These are phyloP conservation scores for Hololepta plana DNA, from an alignment of 2,888 invertebrate species.

Conservation along the genomic window DNA sequence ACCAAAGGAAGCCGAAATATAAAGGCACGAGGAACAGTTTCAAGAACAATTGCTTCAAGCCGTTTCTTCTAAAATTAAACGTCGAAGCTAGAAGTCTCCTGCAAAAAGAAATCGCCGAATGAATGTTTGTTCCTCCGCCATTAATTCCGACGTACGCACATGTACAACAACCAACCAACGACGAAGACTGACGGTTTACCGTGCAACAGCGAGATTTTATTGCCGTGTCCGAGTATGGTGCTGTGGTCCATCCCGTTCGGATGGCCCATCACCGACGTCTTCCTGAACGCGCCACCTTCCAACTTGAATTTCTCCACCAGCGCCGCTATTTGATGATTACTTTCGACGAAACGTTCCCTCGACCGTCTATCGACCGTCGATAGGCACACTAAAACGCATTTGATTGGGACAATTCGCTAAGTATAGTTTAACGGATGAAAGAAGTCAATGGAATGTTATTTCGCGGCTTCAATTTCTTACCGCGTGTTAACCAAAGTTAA, in stretches of 20 bases:
- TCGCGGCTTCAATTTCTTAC: too few species aligned
- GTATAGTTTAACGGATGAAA: too few species aligned
- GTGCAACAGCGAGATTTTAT: constrained; percentile 56
- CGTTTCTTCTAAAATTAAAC: constrained; percentile 57
- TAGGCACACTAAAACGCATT: constrained; percentile 41
- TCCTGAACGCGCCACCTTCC: constrained; percentile 63
- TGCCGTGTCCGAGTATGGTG: constrained; percentile 33
- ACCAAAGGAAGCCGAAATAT: constrained; percentile 59
- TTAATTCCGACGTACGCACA: constrained; percentile 29
- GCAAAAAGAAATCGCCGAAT: constrained; percentile 18
- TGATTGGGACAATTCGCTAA: constrained; percentile 3
- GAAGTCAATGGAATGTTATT: too few species aligned
- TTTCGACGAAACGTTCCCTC: constrained; percentile 80
- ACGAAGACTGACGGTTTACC: constrained; percentile 51
- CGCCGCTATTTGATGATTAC: constrained; percentile 82
- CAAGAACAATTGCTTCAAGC: constrained; percentile 57
- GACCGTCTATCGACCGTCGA: constrained; percentile 65
- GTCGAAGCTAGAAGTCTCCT: constrained; percentile 64
- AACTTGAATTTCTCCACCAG: constrained; percentile 80
- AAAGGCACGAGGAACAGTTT: constrained; percentile 57
- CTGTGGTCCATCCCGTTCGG: constrained; percentile 18
- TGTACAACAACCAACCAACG: constrained; percentile 49
- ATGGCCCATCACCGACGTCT: constrained; percentile 39
- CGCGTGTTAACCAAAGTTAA: constrained; percentile 1
- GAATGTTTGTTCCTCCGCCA: constrained; percentile 2